Evolutionary conservation across 1,140 invertebrate genomes (phyloP), one percentile per base, ranked within the genome.

Genomic region (Trichonephila inaurata): DNA sequence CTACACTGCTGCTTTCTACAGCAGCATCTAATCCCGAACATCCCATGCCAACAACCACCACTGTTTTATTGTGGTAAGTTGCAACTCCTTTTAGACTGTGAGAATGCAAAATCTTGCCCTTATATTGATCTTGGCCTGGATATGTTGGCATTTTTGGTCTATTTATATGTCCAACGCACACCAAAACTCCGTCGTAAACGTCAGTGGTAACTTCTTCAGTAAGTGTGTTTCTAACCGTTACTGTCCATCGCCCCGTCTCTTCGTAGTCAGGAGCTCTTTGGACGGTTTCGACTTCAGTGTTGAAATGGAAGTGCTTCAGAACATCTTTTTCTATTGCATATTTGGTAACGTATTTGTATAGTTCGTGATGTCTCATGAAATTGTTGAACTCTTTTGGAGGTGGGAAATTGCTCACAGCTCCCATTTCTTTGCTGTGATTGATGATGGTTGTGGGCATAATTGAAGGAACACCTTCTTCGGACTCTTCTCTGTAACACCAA

Each of bases 351-450:
- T 81, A 92, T 95, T 21, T 96, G 95, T 21, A 82, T 81, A 0
- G 95, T 95, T 14, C 33, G 33, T 40, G 33, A 40, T 40, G 33
- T 40, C 33, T 40, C 33, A 40, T 40, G 33, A 40, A 40, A 4
- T 40, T 40, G 33, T 40, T 40, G 33, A 40, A 40, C 33, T 40
- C 33, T 40, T 40, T 40, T 40, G 33, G 33, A 40, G 95, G 95
- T 0, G 96, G 96, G 89, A 95, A 96, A 94, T 96, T 96, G 87
- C 95, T 96, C 91, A 95, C 96, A 12, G 96, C 95, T 95, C 95
- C 95, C 95, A 96, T 96, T 95, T 96, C 96, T 58, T 94, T 93
- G 77, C 72, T 91, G 77, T 81, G 24, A 62, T 90, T 90, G 40
- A 90, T 40, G 66, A 96, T 62, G 28, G 94, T 94, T 8, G 77